These are phyloP conservation scores for Agonopterix alstromeriana DNA, from an alignment of 2,888 invertebrate species.

Conservation along the genomic window DNA sequence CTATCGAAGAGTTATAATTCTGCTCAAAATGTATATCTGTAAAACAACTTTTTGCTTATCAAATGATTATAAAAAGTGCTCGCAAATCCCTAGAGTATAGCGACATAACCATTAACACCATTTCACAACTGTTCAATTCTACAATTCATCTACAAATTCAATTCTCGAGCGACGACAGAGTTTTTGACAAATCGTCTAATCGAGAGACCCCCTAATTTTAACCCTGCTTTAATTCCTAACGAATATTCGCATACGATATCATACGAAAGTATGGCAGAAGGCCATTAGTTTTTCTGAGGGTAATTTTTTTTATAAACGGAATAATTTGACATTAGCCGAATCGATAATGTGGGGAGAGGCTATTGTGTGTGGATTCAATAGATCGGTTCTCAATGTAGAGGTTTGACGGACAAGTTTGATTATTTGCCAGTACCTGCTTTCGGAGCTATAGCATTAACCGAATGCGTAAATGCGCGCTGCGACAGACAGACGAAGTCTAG, in stretches of 20 bases:
- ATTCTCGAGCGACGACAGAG: conserved; percentile 11
- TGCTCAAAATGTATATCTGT: too few relatives aligned
- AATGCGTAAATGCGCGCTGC: too few relatives aligned
- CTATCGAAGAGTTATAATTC: too few relatives aligned
- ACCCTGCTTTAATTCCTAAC: conserved; percentile 17
- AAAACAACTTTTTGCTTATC: too few relatives aligned
- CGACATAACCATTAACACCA: too few relatives aligned
- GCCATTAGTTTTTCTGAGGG: conserved; percentile 24
- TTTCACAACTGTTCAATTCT: conserved; percentile 3
- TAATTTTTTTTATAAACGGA: conserved; percentile 31
- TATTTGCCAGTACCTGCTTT: conserved; percentile 1
- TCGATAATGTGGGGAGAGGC: conserved; percentile 27
- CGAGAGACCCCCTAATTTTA: conserved; percentile 4
- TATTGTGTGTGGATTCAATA: conserved; percentile 22
- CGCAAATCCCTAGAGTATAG: neutral
- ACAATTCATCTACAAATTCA: conserved; percentile 7
- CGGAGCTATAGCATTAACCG: too few relatives aligned
- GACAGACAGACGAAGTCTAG: too few relatives aligned
- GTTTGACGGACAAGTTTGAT: conserved; percentile 7
- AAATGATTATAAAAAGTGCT: too few relatives aligned
- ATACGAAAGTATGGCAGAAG: conserved; percentile 45
- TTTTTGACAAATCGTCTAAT: conserved; percentile 20
- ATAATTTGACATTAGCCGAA: conserved; percentile 21
- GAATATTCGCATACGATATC: conserved; percentile 44
- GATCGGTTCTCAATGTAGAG: conserved; percentile 2